phyloP scores from a whole-genome alignment of 1,140 invertebrate species.

The Drosophila orena region DNA sequence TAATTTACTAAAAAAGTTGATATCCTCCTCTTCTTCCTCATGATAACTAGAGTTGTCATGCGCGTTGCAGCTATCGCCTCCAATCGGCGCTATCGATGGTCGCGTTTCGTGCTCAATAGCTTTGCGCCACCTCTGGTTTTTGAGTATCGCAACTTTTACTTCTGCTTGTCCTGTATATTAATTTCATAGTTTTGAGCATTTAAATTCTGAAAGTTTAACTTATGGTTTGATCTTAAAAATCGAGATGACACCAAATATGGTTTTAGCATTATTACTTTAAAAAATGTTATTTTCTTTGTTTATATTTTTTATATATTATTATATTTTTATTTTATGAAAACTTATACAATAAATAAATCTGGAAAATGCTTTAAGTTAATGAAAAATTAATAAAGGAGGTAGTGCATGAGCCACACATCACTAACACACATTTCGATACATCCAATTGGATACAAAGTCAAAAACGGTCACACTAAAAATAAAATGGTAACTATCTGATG shows the following conservation, averaged over 20 bases:
- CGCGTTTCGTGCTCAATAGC: background rate
- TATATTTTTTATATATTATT: no score
- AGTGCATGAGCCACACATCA: background rate
- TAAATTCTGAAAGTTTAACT: no score
- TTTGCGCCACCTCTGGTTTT: background rate
- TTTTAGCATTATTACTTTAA: no score
- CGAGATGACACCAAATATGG: no score
- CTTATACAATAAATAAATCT: no score
- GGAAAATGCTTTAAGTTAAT: no score
- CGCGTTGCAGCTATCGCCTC: constrained; percentile 19
- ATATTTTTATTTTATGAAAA: no score
- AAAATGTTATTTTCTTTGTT: no score
- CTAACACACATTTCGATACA: background rate
- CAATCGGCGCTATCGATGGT: constrained; percentile 12
- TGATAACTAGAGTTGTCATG: constrained; percentile 46
- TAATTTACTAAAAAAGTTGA: constrained; percentile 69
- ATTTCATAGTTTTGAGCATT: no score
- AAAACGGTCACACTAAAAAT: constrained; percentile 6
- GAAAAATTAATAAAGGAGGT: no score
- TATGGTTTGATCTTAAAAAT: no score
- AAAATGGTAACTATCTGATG: constrained; percentile 21
- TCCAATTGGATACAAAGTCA: background rate
- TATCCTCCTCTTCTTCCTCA: constrained; percentile 61
- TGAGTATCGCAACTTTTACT: background rate
- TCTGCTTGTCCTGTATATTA: no score